Evolutionary conservation across 2,888 invertebrate species (phyloP).

Genomic region (Icerya purchasi): DNA sequence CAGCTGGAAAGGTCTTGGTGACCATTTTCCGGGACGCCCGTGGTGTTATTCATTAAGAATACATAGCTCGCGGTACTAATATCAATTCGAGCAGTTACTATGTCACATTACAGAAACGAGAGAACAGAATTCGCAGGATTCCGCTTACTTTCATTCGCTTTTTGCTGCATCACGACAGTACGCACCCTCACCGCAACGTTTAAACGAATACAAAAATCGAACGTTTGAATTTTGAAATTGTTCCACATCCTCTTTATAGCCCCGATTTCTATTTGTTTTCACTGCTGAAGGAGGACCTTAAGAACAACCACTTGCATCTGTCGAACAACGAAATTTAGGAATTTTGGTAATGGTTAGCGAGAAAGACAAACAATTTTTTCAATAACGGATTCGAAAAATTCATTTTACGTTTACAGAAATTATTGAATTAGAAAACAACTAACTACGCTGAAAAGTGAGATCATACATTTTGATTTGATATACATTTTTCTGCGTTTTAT

Average conservation of each 20-base stretch:
- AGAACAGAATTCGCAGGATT: background rate
- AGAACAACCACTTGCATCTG: background rate
- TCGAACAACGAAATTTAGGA: background rate
- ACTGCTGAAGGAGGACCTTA: too few species aligned
- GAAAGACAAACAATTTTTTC: too few species aligned
- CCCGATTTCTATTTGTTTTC: slow-evolving; percentile 4
- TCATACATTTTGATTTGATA: too few species aligned
- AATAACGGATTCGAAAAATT: too few species aligned
- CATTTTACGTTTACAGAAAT: too few species aligned
- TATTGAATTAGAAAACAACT: too few species aligned
- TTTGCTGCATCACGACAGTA: slow-evolving; percentile 1
- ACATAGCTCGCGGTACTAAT: background rate
- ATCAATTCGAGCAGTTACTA: background rate
- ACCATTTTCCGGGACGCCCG: background rate
- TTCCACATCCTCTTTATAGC: slow-evolving; percentile 3
- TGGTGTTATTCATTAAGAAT: background rate
- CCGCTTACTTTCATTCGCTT: background rate
- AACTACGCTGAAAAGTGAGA: too few species aligned
- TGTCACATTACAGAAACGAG: background rate
- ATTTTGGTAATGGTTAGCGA: too few species aligned
- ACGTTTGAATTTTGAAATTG: background rate
- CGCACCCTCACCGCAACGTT: background rate
- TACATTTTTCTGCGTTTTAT: too few species aligned
- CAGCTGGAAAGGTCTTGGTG: too few species aligned
- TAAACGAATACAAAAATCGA: background rate